These are phyloP conservation scores for Conomelus anceps DNA, from an alignment of 2,888 invertebrate genomes.

Conservation along the genomic window DNA sequence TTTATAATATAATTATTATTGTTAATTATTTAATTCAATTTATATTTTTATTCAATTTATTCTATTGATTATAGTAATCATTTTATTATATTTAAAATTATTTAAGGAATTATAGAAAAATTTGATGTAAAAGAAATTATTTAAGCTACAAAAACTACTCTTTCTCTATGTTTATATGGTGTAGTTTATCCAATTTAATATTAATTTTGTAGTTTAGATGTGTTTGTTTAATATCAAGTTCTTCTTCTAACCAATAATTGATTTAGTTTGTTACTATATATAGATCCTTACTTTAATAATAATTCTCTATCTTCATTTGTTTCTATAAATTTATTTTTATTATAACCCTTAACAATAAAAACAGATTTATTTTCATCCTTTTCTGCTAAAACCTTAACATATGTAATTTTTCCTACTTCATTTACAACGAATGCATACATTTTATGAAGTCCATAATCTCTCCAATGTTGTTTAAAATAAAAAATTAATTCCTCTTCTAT, in stretches of 20 bases:
- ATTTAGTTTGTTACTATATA: background rate
- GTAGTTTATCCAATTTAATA: background rate
- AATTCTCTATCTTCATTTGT: background rate
- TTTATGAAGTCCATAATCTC: background rate
- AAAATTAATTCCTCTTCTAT: background rate
- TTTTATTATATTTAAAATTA: no score
- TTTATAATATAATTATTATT: no score
- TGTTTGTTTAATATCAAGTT: background rate
- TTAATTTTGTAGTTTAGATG: slow-evolving; percentile 1
- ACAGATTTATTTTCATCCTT: background rate
- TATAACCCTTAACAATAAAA: background rate
- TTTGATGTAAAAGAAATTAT: no score
- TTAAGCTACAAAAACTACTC: no score
- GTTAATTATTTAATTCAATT: no score
- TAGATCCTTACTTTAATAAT: background rate
- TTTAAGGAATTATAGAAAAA: no score
- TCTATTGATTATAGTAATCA: no score
- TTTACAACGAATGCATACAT: background rate
- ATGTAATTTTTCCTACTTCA: background rate
- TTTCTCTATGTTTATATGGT: no score
- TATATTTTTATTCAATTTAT: no score
- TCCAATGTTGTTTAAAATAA: background rate
- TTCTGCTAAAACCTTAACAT: background rate
- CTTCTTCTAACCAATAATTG: slow-evolving; percentile 3
- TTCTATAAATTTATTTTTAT: background rate